Base-by-base conservation (phyloP, 2,113 vertebrate genomes). In the Lutjanus erythropterus region DNA sequence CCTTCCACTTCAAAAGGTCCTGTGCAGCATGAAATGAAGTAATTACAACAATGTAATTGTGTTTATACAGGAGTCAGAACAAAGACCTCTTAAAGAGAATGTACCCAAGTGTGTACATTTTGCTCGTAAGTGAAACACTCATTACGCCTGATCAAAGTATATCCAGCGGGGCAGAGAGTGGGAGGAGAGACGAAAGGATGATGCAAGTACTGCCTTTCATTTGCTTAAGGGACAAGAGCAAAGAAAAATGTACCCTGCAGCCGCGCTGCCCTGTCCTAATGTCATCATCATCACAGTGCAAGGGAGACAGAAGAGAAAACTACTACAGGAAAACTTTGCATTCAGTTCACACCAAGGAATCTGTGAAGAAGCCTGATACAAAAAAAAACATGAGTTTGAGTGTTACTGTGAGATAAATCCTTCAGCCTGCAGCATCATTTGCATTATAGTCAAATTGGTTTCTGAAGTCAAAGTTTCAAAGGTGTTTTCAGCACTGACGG, bases 71-170 rank as follows among this genome's bases (percentile, higher is more conserved):
- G 31, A 77, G 67, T 77, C 78, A 74, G 86, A 91, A 88, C 89
- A 91, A 92, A 92, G 84, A 68, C 14, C 59, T 83, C 71, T 88
- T 68, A 3, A 68, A 66, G 75, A 52, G 19, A 86, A 65, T 18
- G 61, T 59, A 29, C 64, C 9, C 29, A 25, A 75, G 78, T 71
- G 87, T 78, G 69, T 64, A 74, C 61, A 42, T 89, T 79, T 72
- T 29, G 56, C 67, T 71, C 19, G n/a, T 46, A 15, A 78, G 84
- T 44, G 73, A 70, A 84, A 65, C 69, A 1, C 69, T 91, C 75
- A 84, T 88, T 86, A 86, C 3, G 49, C 0, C 55, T 83, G 89
- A 90, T 91, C 88, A 91, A 91, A 92, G 91, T 80, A 6, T 11
- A 71, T 66, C 86, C 89, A 42, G 56, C 27, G 27, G 80, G 81